Percentiles rank a stretch among this genome's conserved stretches.
Conservation (phyloP, 35 echinoderm and acorn worm species). For the Apostichopus japonicus region DNA sequence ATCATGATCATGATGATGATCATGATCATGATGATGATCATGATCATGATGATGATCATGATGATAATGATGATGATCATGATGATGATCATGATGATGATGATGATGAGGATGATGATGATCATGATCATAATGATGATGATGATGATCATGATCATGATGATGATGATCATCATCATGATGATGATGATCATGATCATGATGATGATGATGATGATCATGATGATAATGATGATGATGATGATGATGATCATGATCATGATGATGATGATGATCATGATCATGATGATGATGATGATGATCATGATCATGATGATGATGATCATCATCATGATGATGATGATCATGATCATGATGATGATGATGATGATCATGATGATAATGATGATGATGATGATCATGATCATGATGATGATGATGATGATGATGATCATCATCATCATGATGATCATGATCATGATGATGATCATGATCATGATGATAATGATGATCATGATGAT, state of each 20-base stretch:
- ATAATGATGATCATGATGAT: constrained; percentile 20
- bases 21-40: constrained; percentile 43
- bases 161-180: too few species aligned
- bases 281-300: constrained; percentile 44
- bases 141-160: too few species aligned
- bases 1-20: constrained; percentile 19
- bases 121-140: too few species aligned
- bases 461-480: constrained; percentile 40
- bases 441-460: constrained; percentile 24
- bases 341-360: background rate
- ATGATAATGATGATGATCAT: constrained; percentile 36
- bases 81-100: constrained; percentile 51
- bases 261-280: constrained; percentile 39
- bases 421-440: constrained; percentile 17
- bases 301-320: constrained; percentile 46
- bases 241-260: constrained; percentile 5
- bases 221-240: too few species aligned
- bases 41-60: constrained; percentile 14
- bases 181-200: too few species aligned
- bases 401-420: constrained; percentile 42
- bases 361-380: constrained; percentile 22
- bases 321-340: constrained; percentile 27
- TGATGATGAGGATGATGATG: too few species aligned
- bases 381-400: constrained; percentile 40
- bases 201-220: too few species aligned